A percentile compares a stretch with the other conserved stretches of the same genome.
These are phyloP conservation scores for Prinia subflava DNA, from an alignment of 2,113 vertebrate genomes.

Conservation along the genomic window DNA sequence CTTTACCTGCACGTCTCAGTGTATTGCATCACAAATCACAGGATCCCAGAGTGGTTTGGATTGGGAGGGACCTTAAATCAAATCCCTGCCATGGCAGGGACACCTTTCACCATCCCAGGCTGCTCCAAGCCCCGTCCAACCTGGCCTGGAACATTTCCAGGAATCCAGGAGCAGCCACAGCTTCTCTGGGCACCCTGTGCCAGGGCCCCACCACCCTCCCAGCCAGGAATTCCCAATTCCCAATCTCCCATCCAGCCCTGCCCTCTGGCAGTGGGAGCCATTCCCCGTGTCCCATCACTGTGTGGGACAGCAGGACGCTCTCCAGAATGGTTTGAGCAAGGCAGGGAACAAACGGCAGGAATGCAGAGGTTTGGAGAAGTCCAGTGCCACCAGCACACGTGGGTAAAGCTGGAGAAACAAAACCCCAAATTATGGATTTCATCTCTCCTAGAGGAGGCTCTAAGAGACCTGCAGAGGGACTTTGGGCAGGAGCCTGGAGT, in stretches of 20 bases:
- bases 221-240: not conserved
- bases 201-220: accelerated
- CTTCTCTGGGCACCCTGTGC: not conserved
- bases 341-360: not conserved
- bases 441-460: not conserved
- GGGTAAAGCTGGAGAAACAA: not conserved
- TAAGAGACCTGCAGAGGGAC: not conserved
- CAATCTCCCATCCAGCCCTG: accelerated
- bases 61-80: not conserved
- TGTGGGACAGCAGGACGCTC: not conserved
- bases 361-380: not conserved
- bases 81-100: not conserved
- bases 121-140: accelerated
- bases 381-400: not conserved
- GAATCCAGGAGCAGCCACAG: not conserved
- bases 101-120: accelerated
- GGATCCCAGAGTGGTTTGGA: too few relatives aligned
- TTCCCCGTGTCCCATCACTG: not conserved
- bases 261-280: not conserved
- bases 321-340: not conserved
- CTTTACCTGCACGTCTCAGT: accelerated
- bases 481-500: not conserved
- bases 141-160: accelerated
- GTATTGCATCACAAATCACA: accelerated
- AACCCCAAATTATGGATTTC: not conserved